phyloP scores from a whole-genome alignment of 53 echinoderm and acorn worm genomes.

The Arbacia lixula region DNA sequence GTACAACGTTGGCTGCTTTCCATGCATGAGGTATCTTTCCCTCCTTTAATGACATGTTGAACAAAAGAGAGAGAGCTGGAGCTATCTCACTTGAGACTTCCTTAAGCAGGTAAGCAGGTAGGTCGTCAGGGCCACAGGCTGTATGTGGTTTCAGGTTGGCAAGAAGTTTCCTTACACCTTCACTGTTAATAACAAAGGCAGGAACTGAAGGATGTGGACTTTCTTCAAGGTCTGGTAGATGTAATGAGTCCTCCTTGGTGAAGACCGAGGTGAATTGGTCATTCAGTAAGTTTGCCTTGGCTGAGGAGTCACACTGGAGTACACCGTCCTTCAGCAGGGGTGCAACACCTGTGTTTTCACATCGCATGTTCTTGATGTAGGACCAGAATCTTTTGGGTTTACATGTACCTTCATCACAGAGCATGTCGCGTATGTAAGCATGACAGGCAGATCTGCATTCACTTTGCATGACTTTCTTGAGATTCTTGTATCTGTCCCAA shows the following conservation, averaged over 20 bases:
- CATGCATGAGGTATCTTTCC: conserved; percentile 17
- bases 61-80: conserved; percentile 16
- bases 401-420: conserved; percentile 18
- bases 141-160: too few species aligned
- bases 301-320: background rate
- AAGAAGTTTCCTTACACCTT: conserved; percentile 13
- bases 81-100: too few species aligned
- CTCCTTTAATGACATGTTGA: background rate
- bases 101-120: too few species aligned
- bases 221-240: too few species aligned
- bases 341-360: too few species aligned
- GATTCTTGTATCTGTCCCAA: conserved; percentile 17
- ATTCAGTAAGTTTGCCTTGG: too few species aligned
- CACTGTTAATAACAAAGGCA: too few species aligned
- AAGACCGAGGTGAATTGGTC: too few species aligned
- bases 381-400: conserved; percentile 46
- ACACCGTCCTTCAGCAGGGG: conserved; percentile 27
- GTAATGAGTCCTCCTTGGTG: too few species aligned
- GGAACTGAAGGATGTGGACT: too few species aligned
- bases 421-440: conserved; percentile 33
- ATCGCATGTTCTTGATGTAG: conserved; percentile 44
- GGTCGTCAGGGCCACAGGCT: too few species aligned
- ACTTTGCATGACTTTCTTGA: conserved; percentile 40
- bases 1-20: conserved; percentile 8
- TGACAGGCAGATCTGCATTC: conserved; percentile 21